These are phyloP conservation scores for Prunella himalayana DNA, from an alignment of 2,113 vertebrate species.

Conservation along the genomic window DNA sequence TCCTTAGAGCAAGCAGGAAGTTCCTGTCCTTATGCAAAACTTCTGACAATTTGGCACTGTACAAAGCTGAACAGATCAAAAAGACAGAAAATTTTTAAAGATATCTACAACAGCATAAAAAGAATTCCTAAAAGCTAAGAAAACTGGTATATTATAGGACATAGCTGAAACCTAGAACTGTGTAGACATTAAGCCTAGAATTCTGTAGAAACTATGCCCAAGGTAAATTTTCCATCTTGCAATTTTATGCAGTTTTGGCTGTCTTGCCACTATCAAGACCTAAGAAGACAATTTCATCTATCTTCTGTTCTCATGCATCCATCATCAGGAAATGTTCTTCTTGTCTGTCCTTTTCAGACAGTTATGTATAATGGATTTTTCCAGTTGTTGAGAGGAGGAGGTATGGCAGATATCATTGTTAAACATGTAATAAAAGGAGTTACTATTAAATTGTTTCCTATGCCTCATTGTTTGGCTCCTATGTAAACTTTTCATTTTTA, in stretches of 20 bases:
- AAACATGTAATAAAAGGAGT: not conserved
- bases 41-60: not conserved
- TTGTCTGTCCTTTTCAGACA: not conserved
- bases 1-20: not conserved
- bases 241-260: not conserved
- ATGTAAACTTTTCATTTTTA: not conserved
- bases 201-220: not conserved
- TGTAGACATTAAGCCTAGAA: not conserved
- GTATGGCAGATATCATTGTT: not conserved
- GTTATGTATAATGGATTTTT: not conserved
- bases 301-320: not conserved
- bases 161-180: not conserved
- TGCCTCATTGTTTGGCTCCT: not conserved
- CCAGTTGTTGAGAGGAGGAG: not conserved
- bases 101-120: not conserved
- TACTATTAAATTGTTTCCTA: not conserved
- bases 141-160: not conserved
- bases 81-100: not conserved
- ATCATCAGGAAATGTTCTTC: rapidly evolving
- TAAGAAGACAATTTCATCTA: not conserved
- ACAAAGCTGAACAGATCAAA: not conserved
- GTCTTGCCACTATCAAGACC: not conserved
- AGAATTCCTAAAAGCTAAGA: not conserved
- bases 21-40: not conserved
- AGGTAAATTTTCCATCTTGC: not conserved